Evolutionary conservation across 2,113 vertebrate species (phyloP).

Genomic region (Laticauda laticaudata): DNA sequence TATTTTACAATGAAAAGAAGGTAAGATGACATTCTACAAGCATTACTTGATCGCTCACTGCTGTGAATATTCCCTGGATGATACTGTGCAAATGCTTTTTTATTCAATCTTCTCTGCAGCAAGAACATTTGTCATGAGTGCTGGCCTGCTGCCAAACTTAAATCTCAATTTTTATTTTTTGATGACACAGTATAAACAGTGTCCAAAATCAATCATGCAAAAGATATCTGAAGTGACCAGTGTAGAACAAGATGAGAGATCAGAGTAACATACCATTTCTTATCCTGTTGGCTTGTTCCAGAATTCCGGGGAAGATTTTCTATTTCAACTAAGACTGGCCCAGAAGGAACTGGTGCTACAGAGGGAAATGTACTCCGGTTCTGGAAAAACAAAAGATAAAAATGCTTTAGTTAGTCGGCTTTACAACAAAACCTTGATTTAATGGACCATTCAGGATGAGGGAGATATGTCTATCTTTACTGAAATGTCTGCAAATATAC

Average conservation of each 20-base stretch:
- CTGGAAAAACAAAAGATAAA: constrained; percentile 67
- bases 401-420: background rate
- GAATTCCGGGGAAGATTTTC: constrained; percentile 84
- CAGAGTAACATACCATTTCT: constrained; percentile 80
- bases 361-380: constrained; percentile 64
- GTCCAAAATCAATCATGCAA: constrained; percentile 45
- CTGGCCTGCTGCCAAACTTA: background rate
- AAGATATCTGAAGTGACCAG: constrained; percentile 27
- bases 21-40: background rate
- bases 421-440: background rate
- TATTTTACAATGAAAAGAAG: background rate
- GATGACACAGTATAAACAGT: constrained; percentile 51
- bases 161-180: background rate
- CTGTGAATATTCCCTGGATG: background rate
- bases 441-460: background rate
- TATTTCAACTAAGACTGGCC: constrained; percentile 80
- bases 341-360: constrained; percentile 62
- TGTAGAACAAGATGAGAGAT: constrained; percentile 3
- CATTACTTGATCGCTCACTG: background rate
- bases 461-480: background rate
- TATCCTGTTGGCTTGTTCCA: constrained; percentile 75
- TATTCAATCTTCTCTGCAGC: background rate
- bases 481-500: background rate
- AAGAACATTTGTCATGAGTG: background rate
- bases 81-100: background rate